A percentile compares a stretch with the other conserved stretches of the same genome.
These are phyloP conservation scores for Poeciliopsis retropinna DNA, from an alignment of 2,113 vertebrate genomes.

Conservation along the genomic window DNA sequence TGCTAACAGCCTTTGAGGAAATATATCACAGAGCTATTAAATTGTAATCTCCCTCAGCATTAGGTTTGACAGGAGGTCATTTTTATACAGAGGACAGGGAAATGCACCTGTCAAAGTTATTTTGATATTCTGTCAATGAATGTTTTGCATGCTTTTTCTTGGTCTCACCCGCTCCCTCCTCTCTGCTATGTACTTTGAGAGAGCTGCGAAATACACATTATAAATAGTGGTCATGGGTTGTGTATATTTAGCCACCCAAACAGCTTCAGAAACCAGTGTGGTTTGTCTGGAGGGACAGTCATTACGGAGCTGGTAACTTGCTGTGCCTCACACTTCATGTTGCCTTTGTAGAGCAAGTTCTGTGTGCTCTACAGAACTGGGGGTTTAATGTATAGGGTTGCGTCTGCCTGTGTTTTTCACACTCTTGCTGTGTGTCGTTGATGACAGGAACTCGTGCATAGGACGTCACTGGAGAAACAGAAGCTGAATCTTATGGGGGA, in stretches of 20 bases:
- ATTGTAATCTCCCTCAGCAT: conserved; percentile 11
- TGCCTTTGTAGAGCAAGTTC: conserved; percentile 51
- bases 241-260: conserved; percentile 84
- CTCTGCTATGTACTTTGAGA: conserved; percentile 65
- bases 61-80: conserved; percentile 41
- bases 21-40: conserved; percentile 5
- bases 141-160: conserved; percentile 48
- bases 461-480: conserved; percentile 91
- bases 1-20: conserved; percentile 22
- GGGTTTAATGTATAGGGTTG: conserved; percentile 17
- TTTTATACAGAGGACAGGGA: conserved; percentile 36
- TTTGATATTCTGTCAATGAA: conserved; percentile 55
- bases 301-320: conserved; percentile 52
- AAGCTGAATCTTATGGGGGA: conserved; percentile 94
- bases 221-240: conserved; percentile 84
- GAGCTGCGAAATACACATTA: conserved; percentile 81
- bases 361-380: conserved; percentile 8
- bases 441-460: conserved; percentile 90
- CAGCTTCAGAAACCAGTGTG: conserved; percentile 68
- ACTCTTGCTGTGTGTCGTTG: conserved; percentile 46
- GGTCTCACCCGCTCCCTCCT: conserved; percentile 18
- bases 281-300: conserved; percentile 71
- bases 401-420: conserved; percentile 28
- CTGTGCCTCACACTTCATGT: conserved; percentile 50
- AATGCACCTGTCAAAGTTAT: conserved; percentile 67